These are phyloP conservation scores for Peromyscus polionotus DNA, from an alignment of 2,113 vertebrate species.

Conservation along the genomic window DNA sequence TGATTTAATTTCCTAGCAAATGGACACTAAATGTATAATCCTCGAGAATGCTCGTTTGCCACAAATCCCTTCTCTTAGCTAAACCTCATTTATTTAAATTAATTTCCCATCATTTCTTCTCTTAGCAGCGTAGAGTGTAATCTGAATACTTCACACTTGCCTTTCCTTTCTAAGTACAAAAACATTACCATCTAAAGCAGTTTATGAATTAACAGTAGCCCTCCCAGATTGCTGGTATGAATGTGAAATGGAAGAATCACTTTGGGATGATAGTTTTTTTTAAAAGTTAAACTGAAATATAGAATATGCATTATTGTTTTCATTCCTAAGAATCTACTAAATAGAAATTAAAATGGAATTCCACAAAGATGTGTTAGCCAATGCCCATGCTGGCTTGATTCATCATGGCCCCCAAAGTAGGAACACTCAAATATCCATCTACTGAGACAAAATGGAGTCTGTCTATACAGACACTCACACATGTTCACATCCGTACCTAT, in stretches of 20 bases:
- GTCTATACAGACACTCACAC: background rate
- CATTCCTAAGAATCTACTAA: background rate
- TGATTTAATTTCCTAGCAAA: slow-evolving; percentile 77
- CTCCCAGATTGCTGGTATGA: background rate
- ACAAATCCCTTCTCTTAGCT: slow-evolving; percentile 63
- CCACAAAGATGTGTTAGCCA: background rate
- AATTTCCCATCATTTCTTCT: slow-evolving; percentile 58
- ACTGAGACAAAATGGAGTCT: background rate
- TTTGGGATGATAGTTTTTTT: slow-evolving; percentile 50
- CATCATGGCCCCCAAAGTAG: background rate
- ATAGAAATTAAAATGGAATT: background rate
- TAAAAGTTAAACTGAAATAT: background rate
- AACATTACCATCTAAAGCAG: background rate
- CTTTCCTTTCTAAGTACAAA: slow-evolving; percentile 48
- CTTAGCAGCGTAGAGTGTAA: background rate
- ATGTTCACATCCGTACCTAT: background rate
- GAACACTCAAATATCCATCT: background rate
- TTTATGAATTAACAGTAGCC: background rate
- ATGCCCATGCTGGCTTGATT: background rate
- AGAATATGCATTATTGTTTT: background rate
- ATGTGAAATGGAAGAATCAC: slow-evolving; percentile 12
- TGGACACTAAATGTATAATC: slow-evolving; percentile 63
- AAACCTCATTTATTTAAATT: slow-evolving; percentile 74
- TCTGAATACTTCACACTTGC: background rate
- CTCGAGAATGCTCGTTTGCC: slow-evolving; percentile 45